phyloP scores from a whole-genome alignment of 2,888 invertebrate species.

The Galerucella calmariensis region DNA sequence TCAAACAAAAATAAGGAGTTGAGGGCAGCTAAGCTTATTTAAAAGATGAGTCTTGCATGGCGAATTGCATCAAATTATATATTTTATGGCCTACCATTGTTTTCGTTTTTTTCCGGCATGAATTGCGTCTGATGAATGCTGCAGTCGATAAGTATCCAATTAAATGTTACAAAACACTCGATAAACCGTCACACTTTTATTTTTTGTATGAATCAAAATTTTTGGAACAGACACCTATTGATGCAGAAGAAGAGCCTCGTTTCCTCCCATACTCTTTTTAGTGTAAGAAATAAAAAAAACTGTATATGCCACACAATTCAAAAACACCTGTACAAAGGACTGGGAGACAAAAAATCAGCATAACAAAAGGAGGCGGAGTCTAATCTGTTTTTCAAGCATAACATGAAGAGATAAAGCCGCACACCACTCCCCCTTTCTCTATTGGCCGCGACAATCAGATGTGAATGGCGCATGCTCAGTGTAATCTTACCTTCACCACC shows the following conservation, averaged over 20 bases:
- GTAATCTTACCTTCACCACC: conserved; percentile 47
- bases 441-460: conserved; percentile 57
- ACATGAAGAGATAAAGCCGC: conserved; percentile 61
- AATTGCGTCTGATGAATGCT: neutral
- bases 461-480: conserved; percentile 57
- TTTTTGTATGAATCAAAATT: conserved; percentile 37
- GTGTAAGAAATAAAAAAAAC: conserved; percentile 49
- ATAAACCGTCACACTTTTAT: conserved; percentile 36
- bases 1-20: no score
- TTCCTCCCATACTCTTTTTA: conserved; percentile 48
- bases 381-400: conserved; percentile 61
- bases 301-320: conserved; percentile 58
- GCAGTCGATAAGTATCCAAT: conserved; percentile 20
- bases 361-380: conserved; percentile 63
- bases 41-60: no score
- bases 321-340: conserved; percentile 66
- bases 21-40: no score
- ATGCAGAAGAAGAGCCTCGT: conserved; percentile 41
- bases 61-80: no score
- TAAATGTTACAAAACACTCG: conserved; percentile 25
- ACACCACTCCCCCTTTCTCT: conserved; percentile 57
- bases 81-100: no score
- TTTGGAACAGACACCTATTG: conserved; percentile 46
- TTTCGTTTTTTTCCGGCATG: neutral
- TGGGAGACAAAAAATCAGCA: conserved; percentile 66